These are phyloP conservation scores for Tarsius wallacei DNA, from an alignment of 2,797 vertebrate species.

Conservation along the genomic window DNA sequence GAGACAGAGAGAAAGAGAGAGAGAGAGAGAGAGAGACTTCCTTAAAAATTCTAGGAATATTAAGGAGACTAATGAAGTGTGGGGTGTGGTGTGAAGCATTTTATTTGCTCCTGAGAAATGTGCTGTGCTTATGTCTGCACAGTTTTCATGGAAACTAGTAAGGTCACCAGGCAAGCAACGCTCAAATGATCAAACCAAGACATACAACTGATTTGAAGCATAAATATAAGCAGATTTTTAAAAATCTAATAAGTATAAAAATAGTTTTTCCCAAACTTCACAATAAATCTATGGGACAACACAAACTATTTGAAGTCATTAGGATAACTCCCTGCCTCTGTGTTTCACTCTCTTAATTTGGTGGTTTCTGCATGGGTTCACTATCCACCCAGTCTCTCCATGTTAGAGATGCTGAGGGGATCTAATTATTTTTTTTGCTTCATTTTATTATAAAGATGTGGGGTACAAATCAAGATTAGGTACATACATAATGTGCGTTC, in stretches of 20 bases:
- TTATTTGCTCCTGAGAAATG: not conserved
- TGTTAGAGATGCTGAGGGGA: not conserved
- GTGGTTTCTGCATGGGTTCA: not conserved
- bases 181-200: not conserved
- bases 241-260: not conserved
- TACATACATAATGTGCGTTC: too few relatives aligned
- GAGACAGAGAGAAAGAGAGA: not conserved
- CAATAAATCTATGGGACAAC: not conserved
- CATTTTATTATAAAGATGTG: too few relatives aligned
- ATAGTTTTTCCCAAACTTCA: not conserved
- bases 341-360: not conserved
- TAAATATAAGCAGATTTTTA: too few relatives aligned
- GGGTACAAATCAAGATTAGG: too few relatives aligned
- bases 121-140: not conserved
- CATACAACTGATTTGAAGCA: not conserved
- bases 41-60: slow-evolving; percentile 9
- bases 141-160: not conserved
- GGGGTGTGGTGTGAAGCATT: not conserved
- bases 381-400: rapidly evolving
- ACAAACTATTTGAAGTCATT: not conserved
- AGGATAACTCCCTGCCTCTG: not conserved
- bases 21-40: not conserved
- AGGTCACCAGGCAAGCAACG: not conserved
- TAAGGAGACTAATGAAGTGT: not conserved
- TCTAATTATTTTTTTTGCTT: too few relatives aligned